phyloP scores from a whole-genome alignment of 2,888 invertebrate species.

The Drosophila subquinaria region DNA sequence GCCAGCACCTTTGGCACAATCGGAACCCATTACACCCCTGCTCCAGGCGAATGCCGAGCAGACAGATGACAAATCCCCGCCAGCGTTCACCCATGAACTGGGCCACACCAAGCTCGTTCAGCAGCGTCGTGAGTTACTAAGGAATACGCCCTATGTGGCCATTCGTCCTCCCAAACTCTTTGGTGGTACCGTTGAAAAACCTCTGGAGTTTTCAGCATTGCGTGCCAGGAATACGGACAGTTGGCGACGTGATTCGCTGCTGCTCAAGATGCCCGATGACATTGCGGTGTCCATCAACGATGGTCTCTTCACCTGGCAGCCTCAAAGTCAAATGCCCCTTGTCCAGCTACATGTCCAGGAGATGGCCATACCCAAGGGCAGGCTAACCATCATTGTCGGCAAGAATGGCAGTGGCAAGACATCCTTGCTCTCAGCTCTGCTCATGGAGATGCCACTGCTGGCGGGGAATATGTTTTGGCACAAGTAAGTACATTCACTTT shows the following conservation, averaged over 20 bases:
- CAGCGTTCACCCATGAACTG: conserved; percentile 47
- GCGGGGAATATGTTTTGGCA: conserved; percentile 89
- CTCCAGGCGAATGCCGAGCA: conserved; percentile 48
- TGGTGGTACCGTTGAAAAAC: conserved; percentile 48
- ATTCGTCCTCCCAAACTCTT: conserved; percentile 73
- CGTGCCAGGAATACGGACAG: conserved; percentile 72
- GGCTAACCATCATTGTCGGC: conserved; percentile 91
- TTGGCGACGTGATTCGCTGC: conserved; percentile 81
- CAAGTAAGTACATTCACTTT: conserved; percentile 86
- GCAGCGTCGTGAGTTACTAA: conserved; percentile 75
- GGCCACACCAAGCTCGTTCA: conserved; percentile 70
- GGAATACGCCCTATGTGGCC: conserved; percentile 82
- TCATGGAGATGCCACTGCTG: conserved; percentile 92
- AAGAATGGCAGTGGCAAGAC: conserved; percentile 93
- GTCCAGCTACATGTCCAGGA: conserved; percentile 78
- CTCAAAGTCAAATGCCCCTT: conserved; percentile 53
- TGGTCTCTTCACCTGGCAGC: conserved; percentile 78
- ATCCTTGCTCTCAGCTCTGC: conserved; percentile 90
- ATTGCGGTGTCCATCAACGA: conserved; percentile 83
- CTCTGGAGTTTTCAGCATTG: conserved; percentile 63
- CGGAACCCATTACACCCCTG: conserved; percentile 78
- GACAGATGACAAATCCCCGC: conserved; percentile 30
- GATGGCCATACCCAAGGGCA: conserved; percentile 86
- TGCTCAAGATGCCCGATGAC: conserved; percentile 84
- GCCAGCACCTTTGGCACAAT: conserved; percentile 72